Evolutionary conservation across 1,140 invertebrate species (phyloP).

Genomic region (Onthophagus taurus): DNA sequence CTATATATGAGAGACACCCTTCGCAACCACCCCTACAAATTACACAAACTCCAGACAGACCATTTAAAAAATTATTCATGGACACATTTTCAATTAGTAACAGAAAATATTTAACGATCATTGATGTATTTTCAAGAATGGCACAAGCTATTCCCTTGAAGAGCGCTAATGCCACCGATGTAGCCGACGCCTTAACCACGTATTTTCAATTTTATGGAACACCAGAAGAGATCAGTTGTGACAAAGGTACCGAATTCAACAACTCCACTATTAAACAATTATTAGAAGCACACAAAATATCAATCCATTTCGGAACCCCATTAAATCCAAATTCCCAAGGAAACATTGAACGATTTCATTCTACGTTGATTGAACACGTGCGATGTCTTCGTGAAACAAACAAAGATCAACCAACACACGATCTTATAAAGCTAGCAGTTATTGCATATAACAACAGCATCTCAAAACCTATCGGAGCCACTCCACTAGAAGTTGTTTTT

Average conservation of each 20-base stretch:
- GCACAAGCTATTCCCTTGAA: background rate
- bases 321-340: conserved; percentile 7
- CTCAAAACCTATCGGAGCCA: too few species aligned
- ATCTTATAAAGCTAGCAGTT: too few species aligned
- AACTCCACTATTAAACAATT: conserved; percentile 30
- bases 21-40: conserved; percentile 22
- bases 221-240: conserved; percentile 4
- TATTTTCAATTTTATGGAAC: conserved; percentile 10
- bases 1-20: conserved; percentile 28
- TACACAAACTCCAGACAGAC: conserved; percentile 22
- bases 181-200: conserved; percentile 1
- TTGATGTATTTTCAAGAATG: conserved; percentile 10
- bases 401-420: background rate
- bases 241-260: conserved; percentile 9
- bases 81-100: conserved; percentile 23
- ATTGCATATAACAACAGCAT: too few species aligned
- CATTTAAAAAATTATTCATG: conserved; percentile 28
- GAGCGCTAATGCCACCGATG: conserved; percentile 9
- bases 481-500: too few species aligned
- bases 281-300: conserved; percentile 39
- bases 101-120: conserved; percentile 1
- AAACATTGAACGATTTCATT: conserved; percentile 3
- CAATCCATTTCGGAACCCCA: conserved; percentile 30
- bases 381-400: background rate
- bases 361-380: conserved; percentile 1